Conservation (phyloP, 2,113 vertebrate species). For the Perognathus longimembris region DNA sequence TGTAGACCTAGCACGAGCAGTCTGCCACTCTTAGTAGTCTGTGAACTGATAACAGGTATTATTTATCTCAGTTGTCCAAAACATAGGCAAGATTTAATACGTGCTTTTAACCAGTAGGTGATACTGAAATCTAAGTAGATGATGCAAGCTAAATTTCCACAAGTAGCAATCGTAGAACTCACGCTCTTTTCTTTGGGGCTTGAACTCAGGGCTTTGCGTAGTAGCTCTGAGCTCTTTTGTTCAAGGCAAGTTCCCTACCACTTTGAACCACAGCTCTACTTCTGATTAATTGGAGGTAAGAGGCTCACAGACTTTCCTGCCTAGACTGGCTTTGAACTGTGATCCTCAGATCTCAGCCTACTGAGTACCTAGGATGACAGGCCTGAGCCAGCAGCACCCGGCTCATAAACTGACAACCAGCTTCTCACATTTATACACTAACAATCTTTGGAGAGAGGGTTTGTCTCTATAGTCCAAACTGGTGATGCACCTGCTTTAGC, state of each 20-base stretch:
- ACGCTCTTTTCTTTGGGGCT: background rate
- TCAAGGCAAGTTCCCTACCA: too few relatives aligned
- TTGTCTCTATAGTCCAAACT: background rate
- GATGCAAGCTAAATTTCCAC: background rate
- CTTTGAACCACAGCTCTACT: too few relatives aligned
- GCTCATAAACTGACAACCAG: slow-evolving; percentile 20
- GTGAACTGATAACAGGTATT: background rate
- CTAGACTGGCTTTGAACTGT: too few relatives aligned
- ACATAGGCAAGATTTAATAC: background rate
- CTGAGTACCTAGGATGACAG: too few relatives aligned
- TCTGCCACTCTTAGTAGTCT: background rate
- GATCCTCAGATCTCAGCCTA: too few relatives aligned
- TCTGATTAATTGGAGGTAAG: too few relatives aligned
- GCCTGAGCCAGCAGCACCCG: too few relatives aligned
- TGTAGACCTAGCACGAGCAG: too few relatives aligned
- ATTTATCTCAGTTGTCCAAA: background rate
- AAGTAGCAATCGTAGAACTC: background rate
- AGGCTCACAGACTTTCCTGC: too few relatives aligned
- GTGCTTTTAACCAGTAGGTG: background rate
- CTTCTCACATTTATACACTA: background rate
- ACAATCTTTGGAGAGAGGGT: background rate
- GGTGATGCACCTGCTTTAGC: background rate
- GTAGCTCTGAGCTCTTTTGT: too few relatives aligned
- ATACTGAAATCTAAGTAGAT: background rate
- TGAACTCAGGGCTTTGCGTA: too few relatives aligned